Conservation (phyloP, 2,797 vertebrate species). For the Remorina albescens region DNA sequence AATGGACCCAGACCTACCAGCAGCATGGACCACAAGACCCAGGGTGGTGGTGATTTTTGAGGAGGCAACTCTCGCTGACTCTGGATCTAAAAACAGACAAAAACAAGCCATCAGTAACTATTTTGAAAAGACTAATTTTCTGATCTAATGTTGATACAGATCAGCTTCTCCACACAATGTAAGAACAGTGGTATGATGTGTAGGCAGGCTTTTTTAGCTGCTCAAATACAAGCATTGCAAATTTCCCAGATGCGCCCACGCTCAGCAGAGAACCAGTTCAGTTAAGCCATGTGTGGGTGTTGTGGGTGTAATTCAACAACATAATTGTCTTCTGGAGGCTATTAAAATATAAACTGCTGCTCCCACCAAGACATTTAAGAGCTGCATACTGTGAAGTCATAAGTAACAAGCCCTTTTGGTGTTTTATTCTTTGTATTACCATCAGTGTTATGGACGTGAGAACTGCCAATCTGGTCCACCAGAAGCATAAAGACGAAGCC, state of each 20-base stretch:
- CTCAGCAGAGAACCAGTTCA: conserved; percentile 7
- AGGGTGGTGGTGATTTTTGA: conserved; percentile 98
- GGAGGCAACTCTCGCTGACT: conserved; percentile 88
- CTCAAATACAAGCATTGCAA: conserved; percentile 9
- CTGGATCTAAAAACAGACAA: conserved; percentile 88
- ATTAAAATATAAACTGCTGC: conserved; percentile 1
- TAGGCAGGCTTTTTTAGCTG: conserved; percentile 8
- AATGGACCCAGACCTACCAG: conserved; percentile 82
- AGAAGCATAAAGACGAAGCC: conserved; percentile 99
- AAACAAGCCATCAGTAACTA: not conserved
- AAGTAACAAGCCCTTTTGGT: not conserved
- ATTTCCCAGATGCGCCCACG: no score
- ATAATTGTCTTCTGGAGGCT: not conserved
- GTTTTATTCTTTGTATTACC: conserved; percentile 75
- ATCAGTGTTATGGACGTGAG: conserved; percentile 92
- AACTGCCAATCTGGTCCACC: conserved; percentile 97
- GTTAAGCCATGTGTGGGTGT: not conserved
- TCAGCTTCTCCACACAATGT: not conserved
- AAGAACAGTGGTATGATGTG: not conserved
- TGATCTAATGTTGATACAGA: not conserved
- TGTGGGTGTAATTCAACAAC: conserved; percentile 15
- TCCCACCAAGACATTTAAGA: not conserved
- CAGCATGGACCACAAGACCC: conserved; percentile 97
- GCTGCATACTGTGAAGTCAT: not conserved
- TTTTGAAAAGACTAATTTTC: no score